Evolutionary conservation across 1,140 invertebrate genomes (phyloP).

Genomic region (Helicorthomorpha holstii): DNA sequence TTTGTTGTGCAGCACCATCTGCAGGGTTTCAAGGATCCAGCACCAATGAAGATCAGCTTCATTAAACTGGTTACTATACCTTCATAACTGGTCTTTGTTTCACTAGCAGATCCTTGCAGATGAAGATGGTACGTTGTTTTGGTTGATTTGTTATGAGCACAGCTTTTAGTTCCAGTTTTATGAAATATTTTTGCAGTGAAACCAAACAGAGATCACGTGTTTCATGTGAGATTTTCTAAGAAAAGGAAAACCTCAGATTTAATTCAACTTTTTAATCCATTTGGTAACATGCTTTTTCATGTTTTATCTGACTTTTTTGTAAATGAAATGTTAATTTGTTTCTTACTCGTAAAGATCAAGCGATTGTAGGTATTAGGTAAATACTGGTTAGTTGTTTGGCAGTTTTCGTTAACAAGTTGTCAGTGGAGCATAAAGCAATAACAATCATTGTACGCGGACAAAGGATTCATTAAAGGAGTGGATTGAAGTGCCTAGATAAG

Average conservation of each 20-base stretch:
- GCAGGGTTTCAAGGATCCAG: not conserved
- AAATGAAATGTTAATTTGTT: too few relatives aligned
- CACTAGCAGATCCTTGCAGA: slow-evolving; percentile 45
- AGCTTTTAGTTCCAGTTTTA: not conserved
- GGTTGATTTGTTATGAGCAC: not conserved
- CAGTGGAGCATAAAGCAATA: too few relatives aligned
- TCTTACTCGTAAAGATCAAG: slow-evolving; percentile 24
- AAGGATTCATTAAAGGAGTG: too few relatives aligned
- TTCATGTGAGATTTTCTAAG: slow-evolving; percentile 57
- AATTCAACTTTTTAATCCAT: slow-evolving; percentile 45
- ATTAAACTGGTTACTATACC: slow-evolving; percentile 81
- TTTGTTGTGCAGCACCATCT: not conserved
- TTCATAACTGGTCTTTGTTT: slow-evolving; percentile 65
- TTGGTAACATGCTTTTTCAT: slow-evolving; percentile 21
- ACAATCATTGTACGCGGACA: too few relatives aligned
- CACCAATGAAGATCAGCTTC: slow-evolving; percentile 30
- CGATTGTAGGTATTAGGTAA: slow-evolving; percentile 17
- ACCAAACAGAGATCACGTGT: slow-evolving; percentile 56
- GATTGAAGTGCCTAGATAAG: too few relatives aligned
- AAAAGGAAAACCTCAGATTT: slow-evolving; percentile 53
- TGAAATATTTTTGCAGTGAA: slow-evolving; percentile 36
- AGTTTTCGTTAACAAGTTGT: too few relatives aligned
- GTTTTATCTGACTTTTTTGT: too few relatives aligned
- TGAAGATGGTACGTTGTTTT: slow-evolving; percentile 35
- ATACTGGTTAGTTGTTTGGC: too few relatives aligned